Evolutionary conservation across 2,888 invertebrate genomes (phyloP).

Genomic region (Drosophila lacicola): DNA sequence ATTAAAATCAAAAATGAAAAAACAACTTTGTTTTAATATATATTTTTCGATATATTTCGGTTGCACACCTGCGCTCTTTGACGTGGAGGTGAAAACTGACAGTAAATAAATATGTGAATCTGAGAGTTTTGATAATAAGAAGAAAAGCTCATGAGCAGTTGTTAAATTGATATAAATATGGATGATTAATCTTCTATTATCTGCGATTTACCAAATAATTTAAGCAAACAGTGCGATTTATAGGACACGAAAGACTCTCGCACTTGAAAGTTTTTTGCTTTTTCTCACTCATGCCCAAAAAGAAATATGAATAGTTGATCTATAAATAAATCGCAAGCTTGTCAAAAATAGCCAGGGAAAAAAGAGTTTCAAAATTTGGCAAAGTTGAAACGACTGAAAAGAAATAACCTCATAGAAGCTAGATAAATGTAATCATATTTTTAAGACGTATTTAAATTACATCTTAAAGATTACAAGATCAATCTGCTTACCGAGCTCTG

Average conservation of each 20-base stretch:
- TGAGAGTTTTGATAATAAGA: no score
- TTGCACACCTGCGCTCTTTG: no score
- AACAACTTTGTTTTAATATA: no score
- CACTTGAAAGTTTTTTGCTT: background rate
- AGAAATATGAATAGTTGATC: conserved; percentile 23
- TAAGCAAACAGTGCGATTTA: no score
- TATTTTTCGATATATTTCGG: no score
- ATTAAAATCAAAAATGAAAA: no score
- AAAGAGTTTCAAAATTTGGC: conserved; percentile 5
- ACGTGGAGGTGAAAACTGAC: no score
- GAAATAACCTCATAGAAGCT: background rate
- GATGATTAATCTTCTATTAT: no score
- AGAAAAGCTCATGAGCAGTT: no score
- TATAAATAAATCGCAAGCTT: conserved; percentile 43
- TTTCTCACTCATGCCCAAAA: conserved; percentile 32
- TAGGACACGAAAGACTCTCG: background rate
- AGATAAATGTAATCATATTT: conserved; percentile 3
- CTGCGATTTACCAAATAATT: background rate
- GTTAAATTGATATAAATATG: no score
- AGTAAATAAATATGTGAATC: no score
- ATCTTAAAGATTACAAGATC: background rate
- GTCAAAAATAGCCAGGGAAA: conserved; percentile 43
- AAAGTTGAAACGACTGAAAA: background rate
- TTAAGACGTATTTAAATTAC: conserved; percentile 37
- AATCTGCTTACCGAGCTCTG: conserved; percentile 2